Base-by-base conservation (phyloP, 2,888 invertebrate species). In the Cloeon dipterum region DNA sequence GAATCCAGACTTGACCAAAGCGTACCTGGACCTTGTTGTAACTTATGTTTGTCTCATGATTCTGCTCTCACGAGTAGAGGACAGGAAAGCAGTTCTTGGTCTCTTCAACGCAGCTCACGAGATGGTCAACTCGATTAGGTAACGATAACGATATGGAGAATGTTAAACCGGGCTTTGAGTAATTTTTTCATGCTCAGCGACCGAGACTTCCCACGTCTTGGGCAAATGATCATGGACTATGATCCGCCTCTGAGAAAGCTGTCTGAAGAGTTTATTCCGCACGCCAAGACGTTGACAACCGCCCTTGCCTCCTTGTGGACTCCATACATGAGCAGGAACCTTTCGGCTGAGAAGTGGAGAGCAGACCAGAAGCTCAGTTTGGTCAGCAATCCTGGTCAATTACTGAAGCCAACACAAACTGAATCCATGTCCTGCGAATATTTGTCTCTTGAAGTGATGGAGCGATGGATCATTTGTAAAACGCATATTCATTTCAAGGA, bases 401-500 rank as follows among this genome's bases (percentile, higher is more conserved):
- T 99, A 37, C 60, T 96, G 16, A 93, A 89, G 55, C 91, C 94
- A 4, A 81, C 91, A 0, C 78, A 85, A 47, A 89, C 91, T 0
- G 93, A 93, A 47, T 85, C 82, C 17, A 89, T 94, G 70, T 93
- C 94, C 3, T 96, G 94, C 57, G 98, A 99, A 62, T 96, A 85
- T 56, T 60, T 99, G 35, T 93, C 96, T 1, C 58, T 96, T 41
- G 96, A 99, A 52, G 69, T 73, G 26, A 76, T 99, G 66, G 98
- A 99, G 52, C 71, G 88, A 49, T 99, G 94, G 93, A 79, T 98
- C 19, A 82, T 96, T 46, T 82, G 68, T 68, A 51, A 59, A 23
- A 23, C 8, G n/a, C n/a, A n/a, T n/a, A n/a, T n/a, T n/a, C n/a
- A n/a, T n/a, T n/a, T n/a, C n/a, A n/a, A n/a, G n/a, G n/a, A n/a